A percentile compares a stretch with the other conserved stretches of the same genome.
Evolutionary conservation across 1,140 invertebrate genomes (phyloP).

Genomic region (Drosophila simulans): DNA sequence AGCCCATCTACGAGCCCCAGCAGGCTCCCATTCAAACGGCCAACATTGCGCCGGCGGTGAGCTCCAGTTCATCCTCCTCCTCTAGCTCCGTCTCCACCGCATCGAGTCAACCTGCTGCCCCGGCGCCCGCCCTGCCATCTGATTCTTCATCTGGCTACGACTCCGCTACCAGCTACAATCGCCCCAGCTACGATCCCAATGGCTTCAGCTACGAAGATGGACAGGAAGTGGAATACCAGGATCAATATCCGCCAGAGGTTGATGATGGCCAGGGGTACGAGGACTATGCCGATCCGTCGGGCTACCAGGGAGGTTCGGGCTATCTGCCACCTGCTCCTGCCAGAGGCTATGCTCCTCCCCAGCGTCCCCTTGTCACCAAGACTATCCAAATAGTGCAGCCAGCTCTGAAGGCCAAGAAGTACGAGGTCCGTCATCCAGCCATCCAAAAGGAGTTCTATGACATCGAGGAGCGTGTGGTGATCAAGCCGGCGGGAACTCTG

Average conservation of each 20-base stretch:
- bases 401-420: constrained; percentile 79
- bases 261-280: constrained; percentile 65
- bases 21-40: constrained; percentile 27
- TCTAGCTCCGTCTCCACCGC: constrained; percentile 15
- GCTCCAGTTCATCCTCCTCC: constrained; percentile 23
- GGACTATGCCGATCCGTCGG: constrained; percentile 62
- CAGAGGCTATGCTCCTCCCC: constrained; percentile 49
- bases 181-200: constrained; percentile 62
- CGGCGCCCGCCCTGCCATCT: constrained; percentile 23
- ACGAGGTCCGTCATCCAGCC: constrained; percentile 87
- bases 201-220: constrained; percentile 67
- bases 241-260: constrained; percentile 72
- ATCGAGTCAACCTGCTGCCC: neutral
- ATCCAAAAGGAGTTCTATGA: constrained; percentile 89
- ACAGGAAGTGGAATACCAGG: constrained; percentile 68
- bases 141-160: constrained; percentile 45
- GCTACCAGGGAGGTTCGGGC: constrained; percentile 42
- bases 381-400: constrained; percentile 82
- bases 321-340: constrained; percentile 63
- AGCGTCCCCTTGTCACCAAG: constrained; percentile 75
- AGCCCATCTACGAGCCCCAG: constrained; percentile 63
- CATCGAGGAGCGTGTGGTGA: constrained; percentile 87
- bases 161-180: constrained; percentile 56
- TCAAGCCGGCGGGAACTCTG: constrained; percentile 88
- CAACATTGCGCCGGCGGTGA: constrained; percentile 17